Percentiles rank a stretch among this genome's conserved stretches.
Evolutionary conservation across 2,888 invertebrate genomes (phyloP).

Genomic region (Phengaris arion): DNA sequence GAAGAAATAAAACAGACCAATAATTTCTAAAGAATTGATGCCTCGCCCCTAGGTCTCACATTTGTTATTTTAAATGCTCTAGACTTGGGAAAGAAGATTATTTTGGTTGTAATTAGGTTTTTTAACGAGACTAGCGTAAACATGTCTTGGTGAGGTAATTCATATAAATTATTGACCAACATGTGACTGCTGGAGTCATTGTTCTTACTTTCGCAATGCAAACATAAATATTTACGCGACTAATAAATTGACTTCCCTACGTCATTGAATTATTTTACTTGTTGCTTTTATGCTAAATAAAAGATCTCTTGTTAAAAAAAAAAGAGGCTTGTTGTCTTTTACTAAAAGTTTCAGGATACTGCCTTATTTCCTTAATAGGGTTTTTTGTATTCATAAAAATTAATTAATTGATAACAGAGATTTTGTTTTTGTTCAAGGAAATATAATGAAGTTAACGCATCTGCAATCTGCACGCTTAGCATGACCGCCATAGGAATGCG

Average conservation of each 20-base stretch:
- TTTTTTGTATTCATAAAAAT: no score
- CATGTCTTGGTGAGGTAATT: not conserved
- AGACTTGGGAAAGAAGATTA: not conserved
- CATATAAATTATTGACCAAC: conserved; percentile 13
- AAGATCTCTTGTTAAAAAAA: not conserved
- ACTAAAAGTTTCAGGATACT: no score
- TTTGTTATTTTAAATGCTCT: conserved; percentile 8
- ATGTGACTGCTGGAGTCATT: conserved; percentile 24
- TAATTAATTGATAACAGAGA: no score
- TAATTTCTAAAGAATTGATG: not conserved
- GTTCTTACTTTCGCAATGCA: conserved; percentile 15
- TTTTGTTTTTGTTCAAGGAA: no score
- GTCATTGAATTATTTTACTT: not conserved
- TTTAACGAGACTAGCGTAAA: not conserved
- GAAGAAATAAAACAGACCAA: not conserved
- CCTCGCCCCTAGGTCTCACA: not conserved
- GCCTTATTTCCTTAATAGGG: no score
- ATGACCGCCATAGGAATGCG: no score
- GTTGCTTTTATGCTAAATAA: not conserved
- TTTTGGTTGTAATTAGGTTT: not conserved
- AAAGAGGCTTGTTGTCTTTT: no score
- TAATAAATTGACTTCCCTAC: conserved; percentile 12
- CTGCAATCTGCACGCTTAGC: no score
- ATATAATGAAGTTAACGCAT: no score
- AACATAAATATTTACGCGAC: conserved; percentile 21